phyloP scores from a whole-genome alignment of 2,113 vertebrate genomes.

The Uropsilus gracilis region DNA sequence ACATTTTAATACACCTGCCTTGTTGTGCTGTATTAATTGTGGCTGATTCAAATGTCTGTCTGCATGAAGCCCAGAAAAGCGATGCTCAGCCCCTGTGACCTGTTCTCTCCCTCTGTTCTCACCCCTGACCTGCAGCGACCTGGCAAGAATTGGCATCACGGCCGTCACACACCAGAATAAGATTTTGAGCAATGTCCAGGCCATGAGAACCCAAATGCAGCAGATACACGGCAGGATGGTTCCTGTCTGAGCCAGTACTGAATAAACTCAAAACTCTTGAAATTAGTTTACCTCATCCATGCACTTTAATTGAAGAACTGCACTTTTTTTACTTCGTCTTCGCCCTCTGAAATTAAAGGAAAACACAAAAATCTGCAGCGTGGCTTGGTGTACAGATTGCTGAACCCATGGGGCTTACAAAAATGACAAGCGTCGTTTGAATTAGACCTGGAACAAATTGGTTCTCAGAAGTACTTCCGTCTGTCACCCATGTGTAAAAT shows the following conservation, averaged over 20 bases:
- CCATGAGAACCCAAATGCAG: conserved; percentile 97
- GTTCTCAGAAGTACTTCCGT: conserved; percentile 84
- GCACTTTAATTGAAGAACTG: conserved; percentile 99
- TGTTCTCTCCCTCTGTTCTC: conserved; percentile 14
- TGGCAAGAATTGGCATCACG: conserved; percentile 95
- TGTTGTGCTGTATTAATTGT: conserved; percentile 74
- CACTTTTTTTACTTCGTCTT: conserved; percentile 95
- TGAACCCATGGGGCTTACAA: conserved; percentile 78
- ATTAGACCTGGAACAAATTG: conserved; percentile 85
- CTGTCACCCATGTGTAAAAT: conserved; percentile 86
- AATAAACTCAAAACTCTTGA: conserved; percentile 90
- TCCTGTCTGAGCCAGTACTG: conserved; percentile 93
- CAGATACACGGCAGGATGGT: conserved; percentile 98
- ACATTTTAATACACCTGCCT: conserved; percentile 83
- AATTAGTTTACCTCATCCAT: conserved; percentile 99
- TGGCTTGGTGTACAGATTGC: conserved; percentile 86
- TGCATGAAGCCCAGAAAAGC: conserved; percentile 16
- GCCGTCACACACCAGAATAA: conserved; percentile 94
- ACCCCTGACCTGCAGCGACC: conserved; percentile 88
- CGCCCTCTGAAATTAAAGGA: conserved; percentile 86
- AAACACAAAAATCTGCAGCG: conserved; percentile 80
- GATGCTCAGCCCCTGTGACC: background rate
- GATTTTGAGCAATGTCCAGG: conserved; percentile 95
- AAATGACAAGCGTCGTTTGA: conserved; percentile 80
- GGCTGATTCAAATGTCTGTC: conserved; percentile 73